Percentiles rank a stretch among this genome's conserved stretches.
Evolutionary conservation across 2,113 vertebrate genomes (phyloP).

Genomic region (Pavo muticus): DNA sequence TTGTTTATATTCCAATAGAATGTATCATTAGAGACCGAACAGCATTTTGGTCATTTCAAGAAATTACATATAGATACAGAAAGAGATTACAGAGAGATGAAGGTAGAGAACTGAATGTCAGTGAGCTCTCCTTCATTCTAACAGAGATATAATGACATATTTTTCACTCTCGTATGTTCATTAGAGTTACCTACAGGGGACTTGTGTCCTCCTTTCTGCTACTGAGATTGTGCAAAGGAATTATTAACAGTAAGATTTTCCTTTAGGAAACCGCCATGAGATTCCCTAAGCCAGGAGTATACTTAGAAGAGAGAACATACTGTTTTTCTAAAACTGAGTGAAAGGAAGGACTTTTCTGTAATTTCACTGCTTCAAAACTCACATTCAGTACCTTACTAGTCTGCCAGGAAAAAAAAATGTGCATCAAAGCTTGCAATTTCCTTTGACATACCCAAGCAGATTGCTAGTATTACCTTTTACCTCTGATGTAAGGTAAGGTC

Average conservation of each 20-base stretch:
- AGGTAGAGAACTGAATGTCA: not conserved
- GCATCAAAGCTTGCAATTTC: not conserved
- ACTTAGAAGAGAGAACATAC: not conserved
- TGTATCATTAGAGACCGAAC: not conserved
- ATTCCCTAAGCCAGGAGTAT: not conserved
- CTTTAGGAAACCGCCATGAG: not conserved
- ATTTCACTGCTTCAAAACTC: not conserved
- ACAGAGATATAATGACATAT: not conserved
- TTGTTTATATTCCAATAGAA: not conserved
- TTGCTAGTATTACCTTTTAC: not conserved
- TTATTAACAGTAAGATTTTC: not conserved
- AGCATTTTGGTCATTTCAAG: not conserved
- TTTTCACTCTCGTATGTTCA: not conserved
- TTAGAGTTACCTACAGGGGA: not conserved
- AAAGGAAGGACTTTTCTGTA: not conserved
- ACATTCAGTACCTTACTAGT: not conserved
- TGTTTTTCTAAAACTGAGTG: slow-evolving; percentile 1
- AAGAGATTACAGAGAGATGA: no score
- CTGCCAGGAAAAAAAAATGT: not conserved
- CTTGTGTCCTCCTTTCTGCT: not conserved
- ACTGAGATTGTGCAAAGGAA: not conserved
- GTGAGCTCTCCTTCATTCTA: not conserved
- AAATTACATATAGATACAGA: not conserved
- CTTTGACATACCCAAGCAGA: not conserved
- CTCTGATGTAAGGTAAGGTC: not conserved